A percentile compares a stretch with the other conserved stretches of the same genome.
These are phyloP conservation scores for Dendrocincla fuliginosa DNA, from an alignment of 2,797 vertebrate genomes.

Conservation along the genomic window DNA sequence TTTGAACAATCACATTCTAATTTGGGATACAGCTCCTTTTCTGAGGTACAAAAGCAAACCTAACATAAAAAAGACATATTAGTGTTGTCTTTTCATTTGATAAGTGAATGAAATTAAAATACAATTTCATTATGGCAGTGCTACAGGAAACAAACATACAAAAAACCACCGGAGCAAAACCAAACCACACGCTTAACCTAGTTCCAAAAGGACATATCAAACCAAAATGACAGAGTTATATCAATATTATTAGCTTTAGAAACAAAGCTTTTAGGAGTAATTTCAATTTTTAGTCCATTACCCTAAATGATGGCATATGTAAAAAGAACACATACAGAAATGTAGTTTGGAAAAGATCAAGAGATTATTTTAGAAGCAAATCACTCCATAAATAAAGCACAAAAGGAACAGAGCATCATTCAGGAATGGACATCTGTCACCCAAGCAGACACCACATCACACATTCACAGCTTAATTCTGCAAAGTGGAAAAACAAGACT, in stretches of 20 bases:
- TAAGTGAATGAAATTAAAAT: slow-evolving; percentile 62
- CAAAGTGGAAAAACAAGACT: slow-evolving; percentile 23
- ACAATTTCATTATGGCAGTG: slow-evolving; percentile 45
- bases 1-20: background rate
- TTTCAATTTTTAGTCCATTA: slow-evolving; percentile 41
- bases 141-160: slow-evolving; percentile 38
- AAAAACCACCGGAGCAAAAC: slow-evolving; percentile 34
- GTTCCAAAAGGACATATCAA: slow-evolving; percentile 46
- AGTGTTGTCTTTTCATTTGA: slow-evolving; percentile 29
- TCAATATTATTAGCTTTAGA: slow-evolving; percentile 44
- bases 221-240: slow-evolving; percentile 14
- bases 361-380: slow-evolving; percentile 66
- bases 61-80: slow-evolving; percentile 25
- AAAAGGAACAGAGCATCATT: slow-evolving; percentile 40
- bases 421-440: slow-evolving; percentile 50
- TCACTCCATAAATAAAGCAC: slow-evolving; percentile 50
- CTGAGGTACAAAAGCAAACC: slow-evolving; percentile 31
- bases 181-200: slow-evolving; percentile 18
- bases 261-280: slow-evolving; percentile 41
- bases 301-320: slow-evolving; percentile 60
- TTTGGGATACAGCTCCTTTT: slow-evolving; percentile 16
- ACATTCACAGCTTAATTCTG: slow-evolving; percentile 14
- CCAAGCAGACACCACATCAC: slow-evolving; percentile 42
- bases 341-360: slow-evolving; percentile 57
- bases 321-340: slow-evolving; percentile 45